Base-by-base conservation (phyloP, 2,113 vertebrate genomes). In the Percopsis transmontana region DNA sequence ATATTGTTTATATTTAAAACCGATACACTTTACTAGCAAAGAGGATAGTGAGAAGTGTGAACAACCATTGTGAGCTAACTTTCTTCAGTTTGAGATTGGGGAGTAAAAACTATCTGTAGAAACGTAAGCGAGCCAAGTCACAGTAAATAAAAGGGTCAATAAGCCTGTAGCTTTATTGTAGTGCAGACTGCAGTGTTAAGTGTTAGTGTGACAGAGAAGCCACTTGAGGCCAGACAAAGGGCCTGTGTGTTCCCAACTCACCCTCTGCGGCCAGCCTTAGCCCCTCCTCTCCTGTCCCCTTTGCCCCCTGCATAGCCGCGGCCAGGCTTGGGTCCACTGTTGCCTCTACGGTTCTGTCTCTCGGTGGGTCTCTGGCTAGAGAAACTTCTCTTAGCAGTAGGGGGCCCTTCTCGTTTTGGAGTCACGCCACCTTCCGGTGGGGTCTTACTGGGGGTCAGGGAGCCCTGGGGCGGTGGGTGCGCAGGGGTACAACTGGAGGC, bases 361-460 rank as follows among this genome's bases (percentile, higher is more conserved):
- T 99, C 97, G 50, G 93, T 86, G 48, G 97, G 97, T 44, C 97
- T 89, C 83, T 99, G 97, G 80, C 94, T 99, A 1, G 97, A 99
- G 75, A 99, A 99, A 59, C 97, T 99, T 87, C 97, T 94, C 83
- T 98, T 99, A 51, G 93, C 93, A 70, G 89, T 57, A 16, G 88
- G 68, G 5, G 77, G 54, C 4, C 65, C 93, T 56, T 98, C 96
- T 16, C 95, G 93, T 86, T 95, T 72, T 78, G 85, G 87, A 54
- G 79, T 87, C 11, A 85, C 66, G 7, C 93, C 87, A 56, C 85
- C 85, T 53, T 93, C 85, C 16, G 93, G 91, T 2, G 91, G 89
- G 48, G 86, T 91, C 85, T 93, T 97, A 71, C 83, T 95, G 59
- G 95, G 96, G 5, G 85, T 81, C 40, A 77, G 24, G 3, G 85